Base-by-base conservation (phyloP, 1,140 invertebrate species). In the Goniozus legneri region DNA sequence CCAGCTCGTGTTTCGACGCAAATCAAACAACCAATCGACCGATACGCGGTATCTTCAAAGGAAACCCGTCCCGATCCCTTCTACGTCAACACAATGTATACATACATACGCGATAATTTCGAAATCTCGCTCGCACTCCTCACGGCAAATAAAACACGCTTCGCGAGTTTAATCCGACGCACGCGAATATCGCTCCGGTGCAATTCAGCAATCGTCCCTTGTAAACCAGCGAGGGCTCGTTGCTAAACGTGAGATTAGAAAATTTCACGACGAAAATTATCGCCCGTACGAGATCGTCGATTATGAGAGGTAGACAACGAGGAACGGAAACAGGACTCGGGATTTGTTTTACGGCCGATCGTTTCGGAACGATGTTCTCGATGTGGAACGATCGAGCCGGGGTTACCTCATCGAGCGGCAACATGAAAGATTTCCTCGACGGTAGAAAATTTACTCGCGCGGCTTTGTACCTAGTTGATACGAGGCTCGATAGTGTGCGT, bases 21-120 rank as follows among this genome's bases (percentile, higher is more conserved):
- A 51, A 65, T 65, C 57, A 65, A 64, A 65, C 64, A 66, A 35
- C 55, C 58, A 63, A 57, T 66, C 60, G 58, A 43, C 48, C 42
- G 64, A 64, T 65, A 65, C 24, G 52, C 38, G 54, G 58, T 64
- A 65, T 65, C 63, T 64, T 65, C 63, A 65, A 65, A 65, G 57
- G 49, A 54, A 56, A 60, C 59, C 41, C 48, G 59, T 59, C 61
- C 46, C 34, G 44, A 19, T 58, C 44, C 54, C 37, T 46, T 63
- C 54, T n/a, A n/a, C 54, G 60, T 61, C 47, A 52, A 47, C 46
- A 24, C n/a, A n/a, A n/a, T n/a, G n/a, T n/a, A n/a, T n/a, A 42
- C 39, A 24, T 18, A 10, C 12, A 53, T 47, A 35, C 15, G 34
- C 39, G 49, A 61, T 56, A 55, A 61, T 55, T 47, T 41, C 24